These are phyloP conservation scores for Melangyna quadrimaculata DNA, from an alignment of 2,888 invertebrate genomes.

Conservation along the genomic window DNA sequence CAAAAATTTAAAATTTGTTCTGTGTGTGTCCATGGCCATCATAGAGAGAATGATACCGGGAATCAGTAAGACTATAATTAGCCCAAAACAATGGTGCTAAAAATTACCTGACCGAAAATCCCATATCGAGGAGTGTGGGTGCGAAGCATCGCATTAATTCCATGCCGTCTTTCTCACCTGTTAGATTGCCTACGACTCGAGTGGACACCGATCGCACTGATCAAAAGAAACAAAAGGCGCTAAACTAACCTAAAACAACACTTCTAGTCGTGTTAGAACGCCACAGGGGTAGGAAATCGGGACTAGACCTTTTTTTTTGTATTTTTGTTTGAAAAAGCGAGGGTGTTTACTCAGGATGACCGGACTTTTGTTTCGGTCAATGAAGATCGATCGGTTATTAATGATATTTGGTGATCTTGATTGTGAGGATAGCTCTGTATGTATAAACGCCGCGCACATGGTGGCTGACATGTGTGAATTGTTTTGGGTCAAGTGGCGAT, in stretches of 20 bases:
- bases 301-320: background rate
- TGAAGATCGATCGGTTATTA: slow-evolving; percentile 72
- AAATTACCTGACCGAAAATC: slow-evolving; percentile 40
- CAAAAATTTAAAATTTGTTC: slow-evolving; percentile 17
- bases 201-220: slow-evolving; percentile 44
- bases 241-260: slow-evolving; percentile 58
- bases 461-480: slow-evolving; percentile 70
- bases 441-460: slow-evolving; percentile 21
- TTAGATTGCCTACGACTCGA: slow-evolving; percentile 13
- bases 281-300: slow-evolving; percentile 50
- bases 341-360: slow-evolving; percentile 65
- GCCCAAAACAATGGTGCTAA: slow-evolving; percentile 54
- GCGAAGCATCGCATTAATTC: slow-evolving; percentile 64
- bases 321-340: slow-evolving; percentile 17
- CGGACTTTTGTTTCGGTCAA: slow-evolving; percentile 60
- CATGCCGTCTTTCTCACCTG: slow-evolving; percentile 69
- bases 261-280: slow-evolving; percentile 39
- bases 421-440: background rate
- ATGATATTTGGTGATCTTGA: slow-evolving; percentile 55
- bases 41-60: slow-evolving; percentile 37
- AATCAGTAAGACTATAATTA: slow-evolving; percentile 59
- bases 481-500: slow-evolving; percentile 66
- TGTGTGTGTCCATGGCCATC: slow-evolving; percentile 47
- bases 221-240: slow-evolving; percentile 66
- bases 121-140: slow-evolving; percentile 36